Base-by-base conservation (phyloP, 2,797 vertebrate species). In the Protosalanx chinensis region DNA sequence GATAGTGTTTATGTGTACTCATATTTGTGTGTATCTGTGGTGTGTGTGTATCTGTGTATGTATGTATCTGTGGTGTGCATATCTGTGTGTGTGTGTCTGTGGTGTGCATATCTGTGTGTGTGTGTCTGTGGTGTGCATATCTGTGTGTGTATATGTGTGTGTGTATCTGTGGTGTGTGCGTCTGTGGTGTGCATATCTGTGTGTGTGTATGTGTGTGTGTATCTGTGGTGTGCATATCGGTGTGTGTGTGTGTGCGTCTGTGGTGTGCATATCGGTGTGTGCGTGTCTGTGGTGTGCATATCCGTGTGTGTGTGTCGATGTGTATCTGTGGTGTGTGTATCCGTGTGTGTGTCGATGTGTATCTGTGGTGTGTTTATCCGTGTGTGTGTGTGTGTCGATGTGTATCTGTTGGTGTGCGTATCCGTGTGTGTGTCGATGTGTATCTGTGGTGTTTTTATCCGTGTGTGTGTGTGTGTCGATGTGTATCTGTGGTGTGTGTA, bases 351-450 rank as follows among this genome's bases (percentile, higher is more conserved):
- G 23, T 71, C n/a, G n/a, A 4, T 6, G n/a, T n/a, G n/a, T n/a
- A n/a, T 37, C 35, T 37, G 35, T 37, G 35, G 67, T 69, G 68
- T 70, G 58, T 60, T n/a, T n/a, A n/a, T n/a, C n/a, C n/a, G n/a
- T n/a, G n/a, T n/a, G n/a, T n/a, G n/a, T n/a, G n/a, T n/a, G n/a
- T n/a, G n/a, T n/a, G n/a, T 18, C n/a, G n/a, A 27, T 27, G 2
- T 51, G 41, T 12, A 6, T n/a, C n/a, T n/a, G n/a, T n/a, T n/a
- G n/a, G n/a, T n/a, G n/a, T n/a, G n/a, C n/a, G n/a, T n/a, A n/a
- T n/a, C n/a, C n/a, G n/a, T n/a, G n/a, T n/a, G n/a, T 18, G 23
- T 27, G 23, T 27, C 1, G 23, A 27, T n/a, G n/a, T n/a, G n/a
- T n/a, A n/a, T n/a, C n/a, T n/a, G n/a, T n/a, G n/a, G n/a, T n/a